Evolutionary conservation across 2,113 vertebrate species (phyloP).

Genomic region (Carollia perspicillata): DNA sequence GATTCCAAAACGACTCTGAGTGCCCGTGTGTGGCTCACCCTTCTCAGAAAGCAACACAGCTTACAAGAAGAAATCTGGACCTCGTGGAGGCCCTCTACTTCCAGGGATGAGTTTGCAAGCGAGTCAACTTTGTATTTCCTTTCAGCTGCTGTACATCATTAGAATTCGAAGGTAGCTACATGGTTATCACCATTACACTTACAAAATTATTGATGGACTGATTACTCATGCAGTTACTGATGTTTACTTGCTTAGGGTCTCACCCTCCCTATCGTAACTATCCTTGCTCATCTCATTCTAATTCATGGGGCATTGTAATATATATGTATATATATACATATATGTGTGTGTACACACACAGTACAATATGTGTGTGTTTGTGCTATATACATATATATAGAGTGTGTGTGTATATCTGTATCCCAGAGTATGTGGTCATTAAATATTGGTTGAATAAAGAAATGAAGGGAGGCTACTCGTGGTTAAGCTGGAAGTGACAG

Average conservation of each 20-base stretch:
- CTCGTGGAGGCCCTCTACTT: not conserved
- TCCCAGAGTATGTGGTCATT: too few species aligned
- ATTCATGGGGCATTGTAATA: not conserved
- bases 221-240: too few species aligned
- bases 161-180: not conserved
- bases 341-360: too few species aligned
- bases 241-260: not conserved
- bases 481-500: not conserved
- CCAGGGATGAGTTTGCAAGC: not conserved
- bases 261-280: not conserved
- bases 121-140: not conserved
- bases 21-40: too few species aligned
- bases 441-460: not conserved
- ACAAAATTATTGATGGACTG: not conserved
- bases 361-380: too few species aligned
- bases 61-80: not conserved
- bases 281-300: not conserved
- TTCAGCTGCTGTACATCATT: not conserved
- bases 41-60: not conserved
- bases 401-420: accelerated
- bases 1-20: not conserved
- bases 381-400: too few species aligned
- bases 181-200: too few species aligned
- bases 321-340: too few species aligned
- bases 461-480: too few species aligned